These are phyloP conservation scores for Heterotilapia buettikoferi DNA, from an alignment of 2,113 vertebrate genomes.

Conservation along the genomic window DNA sequence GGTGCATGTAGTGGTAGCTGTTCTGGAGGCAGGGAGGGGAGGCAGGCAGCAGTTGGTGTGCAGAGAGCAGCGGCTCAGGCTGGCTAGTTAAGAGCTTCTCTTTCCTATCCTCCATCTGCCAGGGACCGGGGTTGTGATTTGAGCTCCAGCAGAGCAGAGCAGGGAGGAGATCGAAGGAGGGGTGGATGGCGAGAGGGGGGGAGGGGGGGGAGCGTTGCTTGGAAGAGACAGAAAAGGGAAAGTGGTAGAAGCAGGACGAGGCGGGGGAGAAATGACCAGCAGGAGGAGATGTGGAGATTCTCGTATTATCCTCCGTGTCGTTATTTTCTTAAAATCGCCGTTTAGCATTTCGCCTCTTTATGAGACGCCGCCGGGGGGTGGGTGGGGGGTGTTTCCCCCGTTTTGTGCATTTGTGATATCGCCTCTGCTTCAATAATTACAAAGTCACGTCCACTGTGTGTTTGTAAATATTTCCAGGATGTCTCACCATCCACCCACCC, in stretches of 20 bases:
- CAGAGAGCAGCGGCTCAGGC: slow-evolving; percentile 70
- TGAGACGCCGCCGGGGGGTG: neutral
- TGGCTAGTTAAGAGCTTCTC: slow-evolving; percentile 73
- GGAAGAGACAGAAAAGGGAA: slow-evolving; percentile 31
- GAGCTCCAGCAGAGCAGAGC: slow-evolving; percentile 75
- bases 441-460: slow-evolving; percentile 31
- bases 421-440: neutral
- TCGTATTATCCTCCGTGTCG: neutral
- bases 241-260: slow-evolving; percentile 26
- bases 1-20: slow-evolving; percentile 32
- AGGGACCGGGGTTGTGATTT: slow-evolving; percentile 70
- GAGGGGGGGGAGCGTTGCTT: neutral
- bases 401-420: neutral
- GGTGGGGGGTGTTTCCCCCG: neutral
- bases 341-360: neutral
- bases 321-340: slow-evolving; percentile 13
- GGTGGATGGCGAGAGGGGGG: neutral
- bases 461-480: slow-evolving; percentile 64
- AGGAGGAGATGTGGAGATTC: neutral
- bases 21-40: slow-evolving; percentile 55
- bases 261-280: slow-evolving; percentile 19
- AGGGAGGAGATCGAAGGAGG: slow-evolving; percentile 67
- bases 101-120: slow-evolving; percentile 75
- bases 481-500: slow-evolving; percentile 29
- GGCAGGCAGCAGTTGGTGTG: slow-evolving; percentile 75